Conservation (phyloP, 2,888 invertebrate species). For the Trisateles emortualis region DNA sequence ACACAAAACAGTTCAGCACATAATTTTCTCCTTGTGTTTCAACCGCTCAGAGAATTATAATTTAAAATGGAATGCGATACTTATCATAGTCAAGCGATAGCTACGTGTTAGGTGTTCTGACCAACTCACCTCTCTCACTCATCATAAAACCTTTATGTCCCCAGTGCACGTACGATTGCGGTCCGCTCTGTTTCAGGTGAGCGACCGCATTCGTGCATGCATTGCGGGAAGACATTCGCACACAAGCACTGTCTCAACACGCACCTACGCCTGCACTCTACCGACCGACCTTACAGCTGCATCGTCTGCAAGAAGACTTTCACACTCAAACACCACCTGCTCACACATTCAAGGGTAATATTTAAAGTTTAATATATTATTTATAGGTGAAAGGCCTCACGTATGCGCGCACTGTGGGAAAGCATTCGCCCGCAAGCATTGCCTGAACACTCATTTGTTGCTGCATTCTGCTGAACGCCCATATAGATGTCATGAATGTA, state of each 20-base stretch:
- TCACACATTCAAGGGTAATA: conserved; percentile 91
- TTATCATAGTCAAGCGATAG: no score
- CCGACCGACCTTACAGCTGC: conserved; percentile 92
- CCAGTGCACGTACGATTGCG: conserved; percentile 47
- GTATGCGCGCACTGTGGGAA: conserved; percentile 93
- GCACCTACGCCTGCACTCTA: conserved; percentile 91
- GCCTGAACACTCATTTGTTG: conserved; percentile 93
- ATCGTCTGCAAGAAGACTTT: conserved; percentile 93
- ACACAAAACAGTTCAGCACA: no score
- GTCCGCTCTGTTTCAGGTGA: conserved; percentile 85
- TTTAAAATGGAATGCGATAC: no score
- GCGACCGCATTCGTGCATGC: conserved; percentile 90
- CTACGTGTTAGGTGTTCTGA: no score
- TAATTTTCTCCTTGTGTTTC: no score
- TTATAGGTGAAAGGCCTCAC: conserved; percentile 90
- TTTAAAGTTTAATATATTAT: conserved; percentile 45
- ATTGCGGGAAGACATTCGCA: conserved; percentile 92
- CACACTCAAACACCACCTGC: conserved; percentile 92
- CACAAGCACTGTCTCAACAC: conserved; percentile 94
- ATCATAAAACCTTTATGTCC: not conserved
- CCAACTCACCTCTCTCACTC: no score
- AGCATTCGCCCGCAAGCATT: conserved; percentile 93
- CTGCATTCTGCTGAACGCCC: conserved; percentile 94
- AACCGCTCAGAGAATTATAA: no score
- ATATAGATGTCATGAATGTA: conserved; percentile 94